Percentiles rank a stretch among this genome's conserved stretches.
phyloP scores from a whole-genome alignment of 2,797 vertebrate genomes.

The Mallotus villosus region DNA sequence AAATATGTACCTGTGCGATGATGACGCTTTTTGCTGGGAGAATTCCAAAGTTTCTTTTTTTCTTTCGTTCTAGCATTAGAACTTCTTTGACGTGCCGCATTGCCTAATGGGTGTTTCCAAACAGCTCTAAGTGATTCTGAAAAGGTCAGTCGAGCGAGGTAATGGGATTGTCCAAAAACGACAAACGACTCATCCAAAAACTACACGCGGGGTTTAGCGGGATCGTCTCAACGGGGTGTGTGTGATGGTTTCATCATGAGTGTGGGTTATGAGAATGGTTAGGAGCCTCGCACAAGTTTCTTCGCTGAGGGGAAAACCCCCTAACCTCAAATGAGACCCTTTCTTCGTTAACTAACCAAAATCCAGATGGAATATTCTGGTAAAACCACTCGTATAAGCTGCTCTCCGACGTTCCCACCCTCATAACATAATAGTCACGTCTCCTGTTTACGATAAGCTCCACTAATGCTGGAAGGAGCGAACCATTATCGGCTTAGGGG shows the following conservation, averaged over 20 bases:
- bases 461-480: neutral
- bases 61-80: neutral
- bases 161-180: neutral
- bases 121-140: neutral
- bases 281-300: no score
- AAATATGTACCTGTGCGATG: neutral
- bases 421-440: neutral
- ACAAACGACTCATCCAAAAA: no score
- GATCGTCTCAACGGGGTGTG: no score
- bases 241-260: no score
- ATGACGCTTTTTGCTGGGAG: neutral
- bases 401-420: neutral
- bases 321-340: neutral
- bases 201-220: no score
- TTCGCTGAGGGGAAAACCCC: no score
- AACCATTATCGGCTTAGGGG: slow-evolving; percentile 1
- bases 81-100: neutral
- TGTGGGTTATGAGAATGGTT: no score
- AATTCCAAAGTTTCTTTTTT: no score
- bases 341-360: neutral
- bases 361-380: neutral
- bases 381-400: neutral
- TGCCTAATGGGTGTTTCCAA: neutral
- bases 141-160: neutral
- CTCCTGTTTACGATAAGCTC: neutral